A percentile compares a stretch with the other conserved stretches of the same genome.
phyloP scores from a whole-genome alignment of 2,888 invertebrate genomes.

The Acanthacorydalis orientalis region DNA sequence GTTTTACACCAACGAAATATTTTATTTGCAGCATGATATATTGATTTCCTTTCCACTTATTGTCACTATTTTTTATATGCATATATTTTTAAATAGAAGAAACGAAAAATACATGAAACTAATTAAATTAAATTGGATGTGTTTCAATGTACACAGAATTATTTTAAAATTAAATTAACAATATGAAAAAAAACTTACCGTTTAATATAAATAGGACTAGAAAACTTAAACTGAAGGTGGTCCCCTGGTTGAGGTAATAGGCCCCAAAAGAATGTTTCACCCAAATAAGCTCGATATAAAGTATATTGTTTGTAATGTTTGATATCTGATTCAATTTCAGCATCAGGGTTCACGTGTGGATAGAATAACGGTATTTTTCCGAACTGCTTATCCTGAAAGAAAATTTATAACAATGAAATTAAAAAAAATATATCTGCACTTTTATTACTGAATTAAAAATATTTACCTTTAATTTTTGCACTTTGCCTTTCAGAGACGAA shows the following conservation, averaged over 20 bases:
- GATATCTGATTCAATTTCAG: conserved; percentile 51
- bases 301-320: conserved; percentile 66
- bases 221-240: conserved; percentile 62
- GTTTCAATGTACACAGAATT: too few species aligned
- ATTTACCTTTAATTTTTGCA: conserved; percentile 78
- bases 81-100: too few species aligned
- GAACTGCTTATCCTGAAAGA: conserved; percentile 66
- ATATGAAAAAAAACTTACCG: conserved; percentile 31
- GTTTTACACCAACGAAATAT: too few species aligned
- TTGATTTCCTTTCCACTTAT: too few species aligned
- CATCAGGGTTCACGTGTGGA: conserved; percentile 63
- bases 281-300: conserved; percentile 65
- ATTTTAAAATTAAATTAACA: background rate
- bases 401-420: background rate
- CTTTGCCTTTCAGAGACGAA: conserved; percentile 89
- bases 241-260: conserved; percentile 69
- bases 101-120: too few species aligned
- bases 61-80: too few species aligned
- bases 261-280: conserved; percentile 86
- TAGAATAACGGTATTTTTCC: conserved; percentile 65
- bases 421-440: background rate
- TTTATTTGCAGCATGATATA: too few species aligned
- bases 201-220: conserved; percentile 48
- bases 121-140: too few species aligned
- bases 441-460: background rate